Percentiles rank a stretch among this genome's conserved stretches.
phyloP scores from a whole-genome alignment of 2,888 invertebrate species.

The Apamea sordens region DNA sequence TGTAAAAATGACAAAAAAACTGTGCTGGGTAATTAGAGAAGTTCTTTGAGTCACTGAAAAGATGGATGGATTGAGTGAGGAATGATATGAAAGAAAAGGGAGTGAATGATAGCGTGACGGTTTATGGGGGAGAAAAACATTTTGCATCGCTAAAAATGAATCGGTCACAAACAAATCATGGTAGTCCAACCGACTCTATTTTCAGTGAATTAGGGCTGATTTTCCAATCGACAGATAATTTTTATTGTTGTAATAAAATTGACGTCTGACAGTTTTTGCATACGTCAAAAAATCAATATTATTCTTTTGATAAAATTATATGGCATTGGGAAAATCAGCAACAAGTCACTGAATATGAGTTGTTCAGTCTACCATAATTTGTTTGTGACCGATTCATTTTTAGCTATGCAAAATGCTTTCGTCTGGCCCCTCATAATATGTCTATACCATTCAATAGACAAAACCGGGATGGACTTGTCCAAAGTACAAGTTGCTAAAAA shows the following conservation, averaged over 20 bases:
- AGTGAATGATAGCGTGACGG: background rate
- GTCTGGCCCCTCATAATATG: too few species aligned
- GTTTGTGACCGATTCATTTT: background rate
- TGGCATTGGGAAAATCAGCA: too few species aligned
- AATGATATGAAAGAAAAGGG: background rate
- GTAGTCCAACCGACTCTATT: background rate
- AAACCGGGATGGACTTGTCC: background rate
- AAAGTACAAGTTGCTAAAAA: background rate
- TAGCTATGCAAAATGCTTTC: background rate
- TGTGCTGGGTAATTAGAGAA: background rate
- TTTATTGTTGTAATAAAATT: too few species aligned
- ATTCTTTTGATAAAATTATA: too few species aligned
- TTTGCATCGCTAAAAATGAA: background rate
- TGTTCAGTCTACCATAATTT: background rate
- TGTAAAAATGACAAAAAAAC: background rate
- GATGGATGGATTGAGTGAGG: background rate
- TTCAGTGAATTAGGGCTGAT: background rate
- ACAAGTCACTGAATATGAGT: background rate
- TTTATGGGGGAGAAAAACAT: too few species aligned
- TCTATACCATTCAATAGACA: background rate
- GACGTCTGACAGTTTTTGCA: too few species aligned
- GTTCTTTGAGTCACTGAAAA: background rate
- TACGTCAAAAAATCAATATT: too few species aligned
- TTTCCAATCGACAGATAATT: too few species aligned
- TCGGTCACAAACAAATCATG: background rate